Evolutionary conservation across 2,113 vertebrate species (phyloP).

Genomic region (Onychostruthus taczanowskii): DNA sequence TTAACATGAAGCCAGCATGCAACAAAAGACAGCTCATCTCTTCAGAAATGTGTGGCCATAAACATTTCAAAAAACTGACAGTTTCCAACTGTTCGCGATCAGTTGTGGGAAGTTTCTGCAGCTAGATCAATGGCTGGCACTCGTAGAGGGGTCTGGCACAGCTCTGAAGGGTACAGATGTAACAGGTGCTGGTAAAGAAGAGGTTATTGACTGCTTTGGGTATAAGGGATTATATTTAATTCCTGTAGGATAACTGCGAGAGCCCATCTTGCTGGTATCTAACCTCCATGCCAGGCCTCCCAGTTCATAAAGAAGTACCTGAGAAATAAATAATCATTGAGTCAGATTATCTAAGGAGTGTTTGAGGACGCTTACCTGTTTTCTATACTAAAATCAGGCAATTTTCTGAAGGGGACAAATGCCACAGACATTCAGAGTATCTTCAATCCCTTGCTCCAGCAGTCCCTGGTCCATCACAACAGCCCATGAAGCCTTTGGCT

Average conservation of each 20-base stretch:
- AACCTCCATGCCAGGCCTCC: background rate
- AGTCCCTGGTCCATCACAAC: background rate
- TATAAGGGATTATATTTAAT: background rate
- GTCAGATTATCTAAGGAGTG: background rate
- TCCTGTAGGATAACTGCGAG: background rate
- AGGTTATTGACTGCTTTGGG: background rate
- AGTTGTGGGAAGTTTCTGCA: background rate
- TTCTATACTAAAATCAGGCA: background rate
- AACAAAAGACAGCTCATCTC: background rate
- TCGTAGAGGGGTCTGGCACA: background rate
- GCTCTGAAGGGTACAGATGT: background rate
- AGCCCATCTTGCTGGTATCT: background rate
- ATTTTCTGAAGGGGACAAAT: background rate
- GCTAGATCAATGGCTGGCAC: background rate
- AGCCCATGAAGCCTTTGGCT: background rate
- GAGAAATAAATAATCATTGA: background rate
- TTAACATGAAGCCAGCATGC: constrained; percentile 13
- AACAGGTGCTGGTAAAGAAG: background rate
- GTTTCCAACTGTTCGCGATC: background rate
- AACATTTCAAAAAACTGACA: background rate
- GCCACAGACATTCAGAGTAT: background rate
- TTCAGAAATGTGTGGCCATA: background rate
- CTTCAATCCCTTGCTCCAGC: background rate
- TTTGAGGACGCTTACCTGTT: background rate
- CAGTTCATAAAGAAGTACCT: background rate